Percentiles rank a stretch among this genome's conserved stretches.
Conservation (phyloP, 2,797 vertebrate species). For the Cephalopachus bancanus region DNA sequence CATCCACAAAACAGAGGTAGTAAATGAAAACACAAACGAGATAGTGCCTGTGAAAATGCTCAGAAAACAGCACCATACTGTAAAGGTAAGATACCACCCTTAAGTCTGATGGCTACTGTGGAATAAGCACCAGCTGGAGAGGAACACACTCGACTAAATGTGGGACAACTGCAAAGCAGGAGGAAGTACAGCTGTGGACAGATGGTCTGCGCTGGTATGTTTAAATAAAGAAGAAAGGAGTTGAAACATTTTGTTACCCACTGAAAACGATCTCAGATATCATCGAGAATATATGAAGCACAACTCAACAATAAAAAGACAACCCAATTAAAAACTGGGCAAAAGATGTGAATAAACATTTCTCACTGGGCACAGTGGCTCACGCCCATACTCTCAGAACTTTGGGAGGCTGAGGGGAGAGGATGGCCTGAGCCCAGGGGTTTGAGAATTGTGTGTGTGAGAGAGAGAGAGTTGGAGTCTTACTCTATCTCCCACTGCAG, state of each 20-base stretch:
- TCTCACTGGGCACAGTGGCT: background rate
- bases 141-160: background rate
- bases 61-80: background rate
- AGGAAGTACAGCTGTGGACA: background rate
- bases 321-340: background rate
- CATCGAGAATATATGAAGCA: background rate
- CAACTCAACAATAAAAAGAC: background rate
- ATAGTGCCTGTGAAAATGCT: background rate
- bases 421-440: too few species aligned
- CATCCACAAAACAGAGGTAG: background rate
- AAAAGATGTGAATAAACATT: background rate
- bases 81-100: background rate
- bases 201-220: background rate
- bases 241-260: constrained; percentile 15
- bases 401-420: too few species aligned
- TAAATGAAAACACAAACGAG: background rate
- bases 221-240: background rate
- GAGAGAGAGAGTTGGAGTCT: too few species aligned
- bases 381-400: too few species aligned
- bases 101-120: background rate
- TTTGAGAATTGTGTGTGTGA: too few species aligned
- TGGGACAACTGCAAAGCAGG: background rate
- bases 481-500: too few species aligned
- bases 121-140: background rate
- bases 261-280: background rate